phyloP scores from a whole-genome alignment of 2,888 invertebrate genomes.

The Apodemia duryi region DNA sequence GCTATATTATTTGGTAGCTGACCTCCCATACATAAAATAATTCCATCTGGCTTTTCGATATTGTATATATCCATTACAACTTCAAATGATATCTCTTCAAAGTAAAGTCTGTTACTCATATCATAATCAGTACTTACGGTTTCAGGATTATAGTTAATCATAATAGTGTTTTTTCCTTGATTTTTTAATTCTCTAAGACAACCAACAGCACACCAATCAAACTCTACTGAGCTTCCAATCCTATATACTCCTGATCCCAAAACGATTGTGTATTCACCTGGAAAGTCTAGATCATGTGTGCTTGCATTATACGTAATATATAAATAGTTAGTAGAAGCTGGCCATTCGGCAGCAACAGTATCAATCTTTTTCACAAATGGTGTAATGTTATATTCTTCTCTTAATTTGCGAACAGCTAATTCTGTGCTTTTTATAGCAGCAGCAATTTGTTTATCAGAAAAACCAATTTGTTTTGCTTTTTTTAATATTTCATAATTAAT shows the following conservation, averaged over 20 bases:
- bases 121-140: conserved; percentile 99
- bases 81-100: conserved; percentile 99
- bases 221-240: conserved; percentile 99
- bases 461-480: conserved; percentile 95
- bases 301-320: conserved; percentile 97
- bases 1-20: conserved; percentile 99
- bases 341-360: conserved; percentile 99
- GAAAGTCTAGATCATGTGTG: conserved; percentile 90
- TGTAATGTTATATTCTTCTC: conserved; percentile 86
- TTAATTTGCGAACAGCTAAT: conserved; percentile 86
- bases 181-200: conserved; percentile 94
- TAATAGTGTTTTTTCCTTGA: conserved; percentile 93
- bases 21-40: conserved; percentile 98
- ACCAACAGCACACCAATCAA: conserved; percentile 99
- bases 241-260: conserved; percentile 97
- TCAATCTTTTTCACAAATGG: conserved; percentile 98
- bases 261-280: conserved; percentile 90
- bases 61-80: conserved; percentile 99
- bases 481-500: conserved; percentile 83
- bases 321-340: conserved; percentile 98
- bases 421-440: conserved; percentile 92
- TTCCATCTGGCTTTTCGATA: conserved; percentile 94
- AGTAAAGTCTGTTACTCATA: conserved; percentile 98
- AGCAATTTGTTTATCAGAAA: conserved; percentile 98
- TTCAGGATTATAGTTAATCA: conserved; percentile 99